phyloP scores from a whole-genome alignment of 1,140 invertebrate genomes.

The Trichomalopsis sarcophagae region DNA sequence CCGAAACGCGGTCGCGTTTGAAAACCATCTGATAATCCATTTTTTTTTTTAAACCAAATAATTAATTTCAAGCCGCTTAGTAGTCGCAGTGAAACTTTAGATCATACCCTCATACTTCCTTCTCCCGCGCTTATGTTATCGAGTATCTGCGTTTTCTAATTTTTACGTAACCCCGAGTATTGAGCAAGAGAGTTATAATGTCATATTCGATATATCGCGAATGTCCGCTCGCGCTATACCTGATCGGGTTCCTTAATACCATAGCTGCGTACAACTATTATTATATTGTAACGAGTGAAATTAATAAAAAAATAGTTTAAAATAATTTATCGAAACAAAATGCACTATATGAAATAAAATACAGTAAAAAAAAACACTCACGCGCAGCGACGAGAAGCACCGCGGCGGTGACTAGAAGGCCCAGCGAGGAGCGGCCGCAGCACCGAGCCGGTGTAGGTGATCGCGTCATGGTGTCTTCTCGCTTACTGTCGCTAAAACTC shows the following conservation, averaged over 20 bases:
- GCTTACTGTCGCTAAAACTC: constrained; percentile 71
- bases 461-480: constrained; percentile 72
- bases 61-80: not conserved
- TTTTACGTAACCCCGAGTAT: not conserved
- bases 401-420: constrained; percentile 60
- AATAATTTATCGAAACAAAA: not conserved
- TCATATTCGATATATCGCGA: not conserved
- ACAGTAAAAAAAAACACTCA: constrained; percentile 61
- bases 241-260: too few species aligned
- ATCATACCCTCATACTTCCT: not conserved
- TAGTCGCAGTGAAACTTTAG: not conserved
- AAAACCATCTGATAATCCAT: not conserved
- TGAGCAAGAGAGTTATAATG: not conserved
- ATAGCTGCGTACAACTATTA: too few species aligned
- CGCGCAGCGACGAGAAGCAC: constrained; percentile 65
- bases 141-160: not conserved
- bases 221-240: not conserved
- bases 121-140: not conserved
- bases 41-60: not conserved
- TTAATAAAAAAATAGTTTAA: too few species aligned
- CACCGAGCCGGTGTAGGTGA: constrained; percentile 67
- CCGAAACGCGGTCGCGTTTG: not conserved
- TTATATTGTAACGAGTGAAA: too few species aligned
- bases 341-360: constrained; percentile 1
- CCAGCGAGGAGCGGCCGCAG: constrained; percentile 57